Base-by-base conservation (phyloP, 2,113 vertebrate genomes). In the Phaethon lepturus region DNA sequence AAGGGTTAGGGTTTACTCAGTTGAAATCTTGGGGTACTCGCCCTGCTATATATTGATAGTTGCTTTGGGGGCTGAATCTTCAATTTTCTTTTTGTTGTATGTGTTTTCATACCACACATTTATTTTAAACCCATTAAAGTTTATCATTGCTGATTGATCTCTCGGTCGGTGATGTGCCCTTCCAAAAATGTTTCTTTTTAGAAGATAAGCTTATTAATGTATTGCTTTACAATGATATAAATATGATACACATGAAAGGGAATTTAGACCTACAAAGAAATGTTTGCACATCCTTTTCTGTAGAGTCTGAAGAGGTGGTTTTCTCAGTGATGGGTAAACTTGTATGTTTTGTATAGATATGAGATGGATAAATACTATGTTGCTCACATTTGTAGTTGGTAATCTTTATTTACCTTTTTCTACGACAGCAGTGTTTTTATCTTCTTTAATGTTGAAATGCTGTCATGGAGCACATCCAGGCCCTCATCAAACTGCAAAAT, bases 381-480 rank as follows among this genome's bases (percentile, higher is more conserved):
- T 1, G 33, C 40, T 92, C 60, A 59, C 29, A 52, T 91, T 82
- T 50, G 22, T 86, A 35, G 40, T 67, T 59, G 17, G 11, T 82
- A 81, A 56, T 58, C 40, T 92, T 24, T 19, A 13, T 86, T 80
- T 83, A 76, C 29, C 20, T 68, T 90, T 77, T 86, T 45, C 66
- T 76, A 58, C 23, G 73, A 25, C 40, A 53, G n/a, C 28, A 66
- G 18, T 44, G 20, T 7, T 68, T 94, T 86, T 92, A 60, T 83
- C 71, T 80, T 96, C 86, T 93, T 45, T 49, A 73, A 56, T 73
- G 71, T 62, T 95, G 82, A 18, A 40, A 5, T 56, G 31, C 49
- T 92, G 78, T 82, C 88, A 83, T 11, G 29, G 35, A 72, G 31
- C 11, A 80, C 67, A 75, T 80, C 58, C 62, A 80, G 25, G 17